These are phyloP conservation scores for Halocynthia roretzi DNA, from an alignment of 23 tunicate species.

Conservation along the genomic window DNA sequence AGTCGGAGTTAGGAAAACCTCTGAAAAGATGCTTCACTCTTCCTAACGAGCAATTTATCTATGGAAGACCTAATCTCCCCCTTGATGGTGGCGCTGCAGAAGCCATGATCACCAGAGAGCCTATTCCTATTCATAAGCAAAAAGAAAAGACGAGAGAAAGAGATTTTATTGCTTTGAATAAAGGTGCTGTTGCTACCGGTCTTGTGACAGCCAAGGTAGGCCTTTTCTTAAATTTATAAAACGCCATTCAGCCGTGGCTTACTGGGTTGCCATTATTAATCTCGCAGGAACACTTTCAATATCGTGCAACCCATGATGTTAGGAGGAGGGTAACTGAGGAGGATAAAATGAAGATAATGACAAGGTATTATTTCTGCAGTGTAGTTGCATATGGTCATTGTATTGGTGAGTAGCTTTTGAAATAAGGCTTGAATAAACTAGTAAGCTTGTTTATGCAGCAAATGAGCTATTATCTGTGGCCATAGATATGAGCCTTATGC, in stretches of 20 bases:
- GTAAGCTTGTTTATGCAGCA: no score
- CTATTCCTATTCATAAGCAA: slow-evolving; percentile 53
- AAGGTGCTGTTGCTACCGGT: slow-evolving; percentile 73
- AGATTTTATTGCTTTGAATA: slow-evolving; percentile 85
- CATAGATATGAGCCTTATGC: no score
- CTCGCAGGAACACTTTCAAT: slow-evolving; percentile 67
- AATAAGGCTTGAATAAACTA: no score
- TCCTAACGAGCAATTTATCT: slow-evolving; percentile 61
- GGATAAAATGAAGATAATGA: slow-evolving; percentile 72
- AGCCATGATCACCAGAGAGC: slow-evolving; percentile 84
- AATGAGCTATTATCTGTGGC: no score
- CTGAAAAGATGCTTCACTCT: slow-evolving; percentile 65
- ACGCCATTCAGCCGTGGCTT: no score
- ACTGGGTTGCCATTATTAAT: background rate
- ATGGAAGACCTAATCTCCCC: slow-evolving; percentile 68
- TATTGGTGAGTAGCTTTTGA: no score
- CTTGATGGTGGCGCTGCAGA: slow-evolving; percentile 85
- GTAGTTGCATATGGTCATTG: background rate
- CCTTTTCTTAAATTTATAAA: no score
- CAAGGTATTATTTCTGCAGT: slow-evolving; percentile 9
- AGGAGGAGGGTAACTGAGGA: slow-evolving; percentile 56
- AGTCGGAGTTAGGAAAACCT: slow-evolving; percentile 79
- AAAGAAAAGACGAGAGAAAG: slow-evolving; percentile 59
- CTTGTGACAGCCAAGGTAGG: slow-evolving; percentile 75
- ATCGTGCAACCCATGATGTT: slow-evolving; percentile 82